A percentile compares a stretch with the other conserved stretches of the same genome.
These are phyloP conservation scores for Tanytarsus gracilentus DNA, from an alignment of 2,888 invertebrate species.

Conservation along the genomic window DNA sequence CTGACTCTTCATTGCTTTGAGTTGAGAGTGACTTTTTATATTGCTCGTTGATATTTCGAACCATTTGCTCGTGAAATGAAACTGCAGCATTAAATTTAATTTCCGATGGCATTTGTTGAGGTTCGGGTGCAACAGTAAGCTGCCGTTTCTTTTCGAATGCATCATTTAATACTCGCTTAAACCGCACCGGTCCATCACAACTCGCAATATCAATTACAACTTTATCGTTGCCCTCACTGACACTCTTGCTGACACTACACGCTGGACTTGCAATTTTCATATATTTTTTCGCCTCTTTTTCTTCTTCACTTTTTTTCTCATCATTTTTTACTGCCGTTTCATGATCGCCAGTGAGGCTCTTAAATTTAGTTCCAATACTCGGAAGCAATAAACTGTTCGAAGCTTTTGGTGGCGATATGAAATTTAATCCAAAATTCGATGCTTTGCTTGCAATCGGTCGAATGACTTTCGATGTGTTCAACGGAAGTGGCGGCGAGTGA, in stretches of 20 bases:
- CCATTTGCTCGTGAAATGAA: constrained; percentile 44
- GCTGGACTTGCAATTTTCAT: constrained; percentile 26
- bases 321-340: not conserved
- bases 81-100: constrained; percentile 28
- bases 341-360: constrained; percentile 31
- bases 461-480: constrained; percentile 41
- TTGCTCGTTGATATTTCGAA: constrained; percentile 40
- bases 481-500: constrained; percentile 2
- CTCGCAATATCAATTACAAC: constrained; percentile 79
- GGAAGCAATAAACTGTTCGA: constrained; percentile 32
- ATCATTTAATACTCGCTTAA: constrained; percentile 75
- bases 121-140: constrained; percentile 31
- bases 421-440: constrained; percentile 37
- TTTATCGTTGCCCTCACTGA: constrained; percentile 40
- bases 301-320: constrained; percentile 8
- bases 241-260: not conserved
- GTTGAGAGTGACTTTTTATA: constrained; percentile 30
- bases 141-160: constrained; percentile 51
- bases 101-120: constrained; percentile 32
- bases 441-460: constrained; percentile 50
- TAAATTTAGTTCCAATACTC: constrained; percentile 34
- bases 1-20: constrained; percentile 35
- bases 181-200: constrained; percentile 82
- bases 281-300: not conserved
- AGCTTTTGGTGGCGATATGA: constrained; percentile 37